Evolutionary conservation across 2,797 vertebrate genomes (phyloP).

Genomic region (Alca torda): DNA sequence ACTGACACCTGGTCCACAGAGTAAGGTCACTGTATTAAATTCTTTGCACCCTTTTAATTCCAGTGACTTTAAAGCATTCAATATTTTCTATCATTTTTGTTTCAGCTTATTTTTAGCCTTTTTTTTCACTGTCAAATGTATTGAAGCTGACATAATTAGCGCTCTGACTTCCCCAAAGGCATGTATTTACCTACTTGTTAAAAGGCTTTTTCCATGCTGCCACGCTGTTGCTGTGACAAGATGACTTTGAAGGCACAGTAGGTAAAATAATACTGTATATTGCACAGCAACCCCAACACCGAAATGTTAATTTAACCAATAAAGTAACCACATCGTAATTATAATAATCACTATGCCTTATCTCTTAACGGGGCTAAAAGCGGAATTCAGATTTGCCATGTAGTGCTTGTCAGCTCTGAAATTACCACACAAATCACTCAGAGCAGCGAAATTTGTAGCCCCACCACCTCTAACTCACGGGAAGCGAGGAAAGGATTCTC

Average conservation of each 20-base stretch:
- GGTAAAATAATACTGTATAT: constrained; percentile 79
- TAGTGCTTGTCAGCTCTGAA: constrained; percentile 59
- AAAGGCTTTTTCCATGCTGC: constrained; percentile 75
- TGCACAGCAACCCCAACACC: constrained; percentile 74
- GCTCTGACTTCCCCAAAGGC: constrained; percentile 75
- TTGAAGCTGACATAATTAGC: constrained; percentile 79
- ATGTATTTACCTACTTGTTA: constrained; percentile 80
- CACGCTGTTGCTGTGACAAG: constrained; percentile 81
- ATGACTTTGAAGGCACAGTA: constrained; percentile 78
- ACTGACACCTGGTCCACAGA: not conserved
- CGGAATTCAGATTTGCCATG: constrained; percentile 67
- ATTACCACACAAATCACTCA: constrained; percentile 65
- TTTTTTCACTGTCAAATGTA: constrained; percentile 67
- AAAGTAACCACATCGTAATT: constrained; percentile 75
- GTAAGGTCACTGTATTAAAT: not conserved
- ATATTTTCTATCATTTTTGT: constrained; percentile 71
- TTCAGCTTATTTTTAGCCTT: constrained; percentile 74
- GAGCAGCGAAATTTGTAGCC: constrained; percentile 8
- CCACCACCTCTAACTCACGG: not conserved
- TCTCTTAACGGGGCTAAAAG: constrained; percentile 76
- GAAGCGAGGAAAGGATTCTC: not conserved
- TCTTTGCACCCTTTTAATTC: not conserved
- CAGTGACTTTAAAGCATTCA: constrained; percentile 20
- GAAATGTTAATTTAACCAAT: constrained; percentile 82
- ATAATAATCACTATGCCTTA: constrained; percentile 75